Evolutionary conservation across 2,888 invertebrate genomes (phyloP).

Genomic region (Thumatha senex): DNA sequence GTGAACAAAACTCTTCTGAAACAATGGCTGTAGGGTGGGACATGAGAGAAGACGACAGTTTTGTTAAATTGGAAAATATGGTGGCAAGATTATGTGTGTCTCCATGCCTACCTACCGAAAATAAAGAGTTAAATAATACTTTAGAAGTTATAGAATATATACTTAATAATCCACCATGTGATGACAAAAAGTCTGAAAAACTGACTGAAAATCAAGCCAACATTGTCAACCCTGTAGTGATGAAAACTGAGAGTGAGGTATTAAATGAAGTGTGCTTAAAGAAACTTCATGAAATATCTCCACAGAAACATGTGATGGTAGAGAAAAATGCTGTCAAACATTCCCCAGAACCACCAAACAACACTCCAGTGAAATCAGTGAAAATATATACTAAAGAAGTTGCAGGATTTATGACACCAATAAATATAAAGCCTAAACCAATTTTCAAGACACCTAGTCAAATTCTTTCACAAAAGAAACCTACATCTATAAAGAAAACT

Average conservation of each 20-base stretch:
- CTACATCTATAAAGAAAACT: slow-evolving; percentile 46
- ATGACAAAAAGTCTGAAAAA: slow-evolving; percentile 13
- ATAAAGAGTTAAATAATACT: slow-evolving; percentile 54
- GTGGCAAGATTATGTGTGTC: slow-evolving; percentile 46
- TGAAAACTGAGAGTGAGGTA: slow-evolving; percentile 7
- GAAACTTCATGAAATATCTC: slow-evolving; percentile 8
- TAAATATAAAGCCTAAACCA: slow-evolving; percentile 27
- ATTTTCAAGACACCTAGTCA: slow-evolving; percentile 57
- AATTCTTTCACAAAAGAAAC: slow-evolving; percentile 42
- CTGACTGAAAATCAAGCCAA: slow-evolving; percentile 5
- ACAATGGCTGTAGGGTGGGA: slow-evolving; percentile 29
- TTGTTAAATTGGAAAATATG: slow-evolving; percentile 57
- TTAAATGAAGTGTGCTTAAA: slow-evolving; percentile 4
- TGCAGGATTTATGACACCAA: slow-evolving; percentile 24
- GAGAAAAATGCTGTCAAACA: not conserved
- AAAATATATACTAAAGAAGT: slow-evolving; percentile 15
- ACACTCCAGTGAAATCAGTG: slow-evolving; percentile 40
- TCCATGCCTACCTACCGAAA: slow-evolving; percentile 33
- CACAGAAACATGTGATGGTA: slow-evolving; percentile 9
- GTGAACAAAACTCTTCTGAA: slow-evolving; percentile 15
- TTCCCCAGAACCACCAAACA: slow-evolving; percentile 11
- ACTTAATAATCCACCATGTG: slow-evolving; percentile 49
- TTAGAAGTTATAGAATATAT: slow-evolving; percentile 60
- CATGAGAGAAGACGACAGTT: slow-evolving; percentile 53
- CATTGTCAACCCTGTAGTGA: not conserved